Evolutionary conservation across 2,113 vertebrate species (phyloP).

Genomic region (Vombatus ursinus): DNA sequence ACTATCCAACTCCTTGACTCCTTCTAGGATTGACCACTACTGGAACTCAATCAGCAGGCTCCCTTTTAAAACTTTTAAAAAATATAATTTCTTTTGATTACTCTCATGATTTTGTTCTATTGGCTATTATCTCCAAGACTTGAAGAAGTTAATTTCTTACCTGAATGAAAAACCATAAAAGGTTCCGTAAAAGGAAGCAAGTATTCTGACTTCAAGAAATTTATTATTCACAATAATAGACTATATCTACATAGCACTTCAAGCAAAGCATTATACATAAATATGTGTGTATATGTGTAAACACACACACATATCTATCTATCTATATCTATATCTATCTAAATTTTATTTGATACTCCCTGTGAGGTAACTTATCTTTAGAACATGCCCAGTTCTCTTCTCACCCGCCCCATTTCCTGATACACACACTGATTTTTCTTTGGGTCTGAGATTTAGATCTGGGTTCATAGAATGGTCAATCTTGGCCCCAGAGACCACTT

Average conservation of each 20-base stretch:
- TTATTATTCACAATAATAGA: neutral
- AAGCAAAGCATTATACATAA: neutral
- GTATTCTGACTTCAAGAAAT: neutral
- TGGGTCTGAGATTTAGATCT: neutral
- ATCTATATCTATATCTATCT: too few species aligned
- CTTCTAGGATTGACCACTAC: neutral
- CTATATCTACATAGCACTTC: neutral
- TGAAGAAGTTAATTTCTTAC: neutral
- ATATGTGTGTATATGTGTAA: neutral
- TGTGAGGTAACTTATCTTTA: neutral
- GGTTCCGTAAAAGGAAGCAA: neutral
- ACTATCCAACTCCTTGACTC: neutral
- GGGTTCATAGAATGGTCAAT: neutral
- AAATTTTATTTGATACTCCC: neutral
- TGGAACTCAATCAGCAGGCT: neutral
- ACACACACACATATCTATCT: neutral
- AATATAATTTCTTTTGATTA: neutral
- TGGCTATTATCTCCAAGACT: neutral
- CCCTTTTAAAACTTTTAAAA: neutral
- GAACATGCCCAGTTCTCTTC: neutral
- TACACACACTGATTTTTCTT: neutral
- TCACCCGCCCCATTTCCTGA: neutral
- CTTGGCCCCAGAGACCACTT: neutral
- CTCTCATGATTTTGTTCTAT: too few species aligned
- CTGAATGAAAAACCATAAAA: neutral